These are phyloP conservation scores for Liopterus haemorrhoidalis DNA, from an alignment of 2,888 invertebrate species.

Conservation along the genomic window DNA sequence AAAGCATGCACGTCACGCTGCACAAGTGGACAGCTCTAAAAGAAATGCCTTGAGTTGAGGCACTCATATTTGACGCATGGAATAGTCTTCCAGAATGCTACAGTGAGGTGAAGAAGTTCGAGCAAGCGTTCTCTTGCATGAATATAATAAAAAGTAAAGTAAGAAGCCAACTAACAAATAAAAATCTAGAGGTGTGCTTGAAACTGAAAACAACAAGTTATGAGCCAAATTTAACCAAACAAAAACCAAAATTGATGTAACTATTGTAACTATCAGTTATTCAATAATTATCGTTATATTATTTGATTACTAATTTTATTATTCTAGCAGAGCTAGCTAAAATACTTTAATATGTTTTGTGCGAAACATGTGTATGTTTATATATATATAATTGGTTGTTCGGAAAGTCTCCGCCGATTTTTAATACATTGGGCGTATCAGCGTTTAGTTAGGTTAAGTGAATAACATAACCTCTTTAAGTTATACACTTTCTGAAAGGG, in stretches of 20 bases:
- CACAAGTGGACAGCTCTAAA: conserved; percentile 35
- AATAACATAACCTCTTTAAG: no score
- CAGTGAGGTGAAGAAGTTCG: conserved; percentile 36
- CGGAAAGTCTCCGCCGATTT: no score
- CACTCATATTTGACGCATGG: conserved; percentile 35
- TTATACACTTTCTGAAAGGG: no score
- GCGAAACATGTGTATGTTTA: conserved; percentile 5
- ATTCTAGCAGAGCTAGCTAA: conserved; percentile 1
- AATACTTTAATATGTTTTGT: background rate
- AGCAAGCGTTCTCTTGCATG: conserved; percentile 34
- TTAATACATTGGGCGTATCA: no score
- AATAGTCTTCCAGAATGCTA: conserved; percentile 37
- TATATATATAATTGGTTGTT: conserved; percentile 11
- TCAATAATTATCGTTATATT: conserved; percentile 13
- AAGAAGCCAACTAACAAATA: conserved; percentile 12
- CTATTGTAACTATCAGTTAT: conserved; percentile 4
- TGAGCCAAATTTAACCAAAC: conserved; percentile 5
- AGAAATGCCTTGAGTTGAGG: conserved; percentile 35
- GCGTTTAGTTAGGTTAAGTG: no score
- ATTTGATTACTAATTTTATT: conserved; percentile 1
- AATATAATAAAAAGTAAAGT: conserved; percentile 29
- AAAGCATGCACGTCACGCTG: conserved; percentile 30
- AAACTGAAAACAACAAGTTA: conserved; percentile 23
- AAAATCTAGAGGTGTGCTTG: conserved; percentile 20
- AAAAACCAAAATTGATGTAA: conserved; percentile 10